These are phyloP conservation scores for Peromyscus aztecus DNA, from an alignment of 2,797 vertebrate species.

Conservation along the genomic window DNA sequence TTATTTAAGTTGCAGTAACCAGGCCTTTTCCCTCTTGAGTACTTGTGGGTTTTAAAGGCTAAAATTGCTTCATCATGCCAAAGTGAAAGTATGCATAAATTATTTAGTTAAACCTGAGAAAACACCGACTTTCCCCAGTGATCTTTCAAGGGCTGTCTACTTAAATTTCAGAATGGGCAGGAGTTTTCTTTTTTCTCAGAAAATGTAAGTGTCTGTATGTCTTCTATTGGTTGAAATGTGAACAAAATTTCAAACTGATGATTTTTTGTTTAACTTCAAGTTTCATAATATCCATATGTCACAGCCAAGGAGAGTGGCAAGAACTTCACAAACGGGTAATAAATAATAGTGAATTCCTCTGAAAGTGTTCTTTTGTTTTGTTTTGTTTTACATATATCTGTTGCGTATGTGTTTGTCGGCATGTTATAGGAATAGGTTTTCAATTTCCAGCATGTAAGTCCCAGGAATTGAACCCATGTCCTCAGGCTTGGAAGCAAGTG, in stretches of 20 bases:
- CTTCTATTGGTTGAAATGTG: conserved; percentile 83
- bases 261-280: conserved; percentile 77
- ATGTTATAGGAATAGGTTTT: not conserved
- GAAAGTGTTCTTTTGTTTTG: conserved; percentile 29
- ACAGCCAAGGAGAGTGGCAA: conserved; percentile 75
- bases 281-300: conserved; percentile 71
- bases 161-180: conserved; percentile 92
- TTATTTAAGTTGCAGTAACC: conserved; percentile 96
- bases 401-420: no score
- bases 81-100: conserved; percentile 96
- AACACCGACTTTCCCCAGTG: conserved; percentile 92
- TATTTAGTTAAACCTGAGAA: conserved; percentile 97
- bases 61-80: conserved; percentile 98
- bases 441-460: not conserved
- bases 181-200: conserved; percentile 86
- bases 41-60: conserved; percentile 94
- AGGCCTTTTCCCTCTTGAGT: conserved; percentile 93
- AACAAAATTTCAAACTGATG: conserved; percentile 83
- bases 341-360: conserved; percentile 21
- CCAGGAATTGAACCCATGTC: not conserved
- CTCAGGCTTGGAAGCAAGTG: not conserved
- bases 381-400: not conserved
- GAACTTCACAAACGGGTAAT: conserved; percentile 69
- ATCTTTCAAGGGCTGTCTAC: conserved; percentile 91
- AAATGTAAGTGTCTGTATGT: conserved; percentile 88